Evolutionary conservation across 2,113 vertebrate genomes (phyloP).

Genomic region (Laticauda laticaudata): DNA sequence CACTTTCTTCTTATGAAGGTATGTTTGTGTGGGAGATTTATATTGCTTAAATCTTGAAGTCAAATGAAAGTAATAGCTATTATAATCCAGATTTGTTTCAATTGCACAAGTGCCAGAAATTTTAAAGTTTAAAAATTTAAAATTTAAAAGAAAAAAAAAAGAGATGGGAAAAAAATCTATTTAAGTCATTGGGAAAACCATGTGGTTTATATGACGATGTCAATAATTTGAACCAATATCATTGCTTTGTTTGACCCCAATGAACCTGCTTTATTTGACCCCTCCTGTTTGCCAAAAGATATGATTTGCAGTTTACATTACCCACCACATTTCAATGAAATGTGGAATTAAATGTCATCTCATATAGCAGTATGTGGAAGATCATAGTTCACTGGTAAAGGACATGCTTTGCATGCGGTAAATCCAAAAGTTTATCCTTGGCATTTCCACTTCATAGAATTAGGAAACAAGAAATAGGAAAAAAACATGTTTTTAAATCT

Average conservation of each 20-base stretch:
- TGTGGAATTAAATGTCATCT: neutral
- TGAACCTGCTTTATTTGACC: neutral
- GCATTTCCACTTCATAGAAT: neutral
- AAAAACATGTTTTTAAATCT: neutral
- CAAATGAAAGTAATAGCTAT: neutral
- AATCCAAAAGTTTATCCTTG: neutral
- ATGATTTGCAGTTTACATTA: neutral
- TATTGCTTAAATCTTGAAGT: neutral
- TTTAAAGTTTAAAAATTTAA: neutral
- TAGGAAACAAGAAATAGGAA: neutral
- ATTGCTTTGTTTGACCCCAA: neutral
- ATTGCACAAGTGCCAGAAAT: neutral
- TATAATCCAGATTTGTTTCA: neutral
- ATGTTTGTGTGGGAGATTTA: neutral
- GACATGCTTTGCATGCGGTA: neutral
- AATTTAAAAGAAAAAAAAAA: neutral
- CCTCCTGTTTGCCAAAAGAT: neutral
- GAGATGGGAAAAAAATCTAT: neutral
- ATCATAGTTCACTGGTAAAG: neutral
- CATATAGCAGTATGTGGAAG: neutral
- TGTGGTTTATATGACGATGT: neutral
- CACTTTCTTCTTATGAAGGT: neutral
- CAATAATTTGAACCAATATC: neutral
- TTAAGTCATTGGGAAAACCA: neutral
- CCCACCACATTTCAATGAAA: neutral